phyloP scores from a whole-genome alignment of 2,113 vertebrate species.

The Aleadryas rufinucha region DNA sequence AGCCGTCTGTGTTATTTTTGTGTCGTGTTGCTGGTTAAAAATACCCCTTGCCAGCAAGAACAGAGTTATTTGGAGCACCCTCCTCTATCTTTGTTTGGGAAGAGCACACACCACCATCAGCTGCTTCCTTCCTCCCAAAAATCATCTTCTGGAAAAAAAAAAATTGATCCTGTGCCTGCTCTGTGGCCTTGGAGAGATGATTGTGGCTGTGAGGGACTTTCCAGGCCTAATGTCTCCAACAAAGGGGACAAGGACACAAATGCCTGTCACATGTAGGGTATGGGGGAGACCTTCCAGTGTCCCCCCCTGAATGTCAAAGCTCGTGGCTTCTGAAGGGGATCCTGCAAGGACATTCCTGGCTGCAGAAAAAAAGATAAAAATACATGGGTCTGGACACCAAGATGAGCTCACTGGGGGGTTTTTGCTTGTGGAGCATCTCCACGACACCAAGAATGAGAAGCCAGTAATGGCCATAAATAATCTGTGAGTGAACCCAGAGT shows the following conservation, averaged over 20 bases:
- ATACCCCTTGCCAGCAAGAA: constrained; percentile 36
- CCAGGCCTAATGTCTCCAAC: not conserved
- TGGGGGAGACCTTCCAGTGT: not conserved
- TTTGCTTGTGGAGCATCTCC: not conserved
- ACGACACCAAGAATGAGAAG: not conserved
- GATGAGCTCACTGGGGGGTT: not conserved
- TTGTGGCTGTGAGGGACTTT: not conserved
- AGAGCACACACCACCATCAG: not conserved
- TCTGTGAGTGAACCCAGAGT: not conserved
- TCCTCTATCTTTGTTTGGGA: constrained; percentile 57
- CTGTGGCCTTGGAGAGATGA: not conserved
- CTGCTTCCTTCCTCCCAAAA: not conserved
- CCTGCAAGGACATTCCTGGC: not conserved
- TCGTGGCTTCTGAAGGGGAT: not conserved
- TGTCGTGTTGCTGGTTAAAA: not conserved
- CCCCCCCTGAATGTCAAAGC: not conserved
- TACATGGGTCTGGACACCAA: not conserved
- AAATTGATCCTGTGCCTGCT: not conserved
- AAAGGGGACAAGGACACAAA: not conserved
- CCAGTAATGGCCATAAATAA: not conserved
- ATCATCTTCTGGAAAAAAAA: not conserved
- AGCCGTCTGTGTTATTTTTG: constrained; percentile 16
- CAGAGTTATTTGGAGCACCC: constrained; percentile 35
- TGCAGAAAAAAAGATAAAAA: not conserved
- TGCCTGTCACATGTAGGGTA: not conserved